Evolutionary conservation across 1,140 invertebrate genomes (phyloP), one percentile per base, ranked within the genome.

Genomic region (Drosophila punjabiensis): DNA sequence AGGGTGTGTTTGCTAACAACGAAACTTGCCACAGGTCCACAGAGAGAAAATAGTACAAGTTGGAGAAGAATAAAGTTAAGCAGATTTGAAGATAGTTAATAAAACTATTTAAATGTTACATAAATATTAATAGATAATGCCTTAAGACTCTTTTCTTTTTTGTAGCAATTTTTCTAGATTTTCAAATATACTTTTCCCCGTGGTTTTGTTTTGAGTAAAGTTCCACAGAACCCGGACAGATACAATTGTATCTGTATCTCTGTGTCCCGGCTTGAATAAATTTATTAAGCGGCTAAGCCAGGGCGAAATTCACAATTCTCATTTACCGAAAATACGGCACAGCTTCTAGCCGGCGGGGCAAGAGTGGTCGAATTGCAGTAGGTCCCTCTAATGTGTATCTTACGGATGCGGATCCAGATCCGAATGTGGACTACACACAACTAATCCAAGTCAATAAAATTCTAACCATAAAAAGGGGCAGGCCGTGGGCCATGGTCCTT

Each of bases 371-470:
- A 74, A 67, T 16, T 52, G 56, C 47, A 74, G 68, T 47, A 52
- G 53, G 45, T 43, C 30, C 39, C 55, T 52, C 68, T 61, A 74
- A 73, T 61, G 32, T 61, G 68, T 74, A 74, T 61, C 70, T 74
- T 73, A 43, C 53, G 70, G 53, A 73, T 73, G 43, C 45, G 28
- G 16, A 41, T 28, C 1, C 60, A 10, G 11, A 39, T 20, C 5
- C 60, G 14, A 13, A 24, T 16, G 56, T 52, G 35, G 37, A 53
- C 61, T 28, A 24, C 28, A 63, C 43, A 59, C 43, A 82, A 74
- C 74, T 89, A 88, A 88, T 84, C 84, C 84, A 45, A 81, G 84
- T 84, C 84, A 88, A 88, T 88, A 88, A 88, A 88, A 89, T 86
- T 41, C 75, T 70, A 86, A 76, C 75, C 76, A 76, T 86, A 76